phyloP scores from a whole-genome alignment of 2,888 invertebrate species.

The Neria commutata region DNA sequence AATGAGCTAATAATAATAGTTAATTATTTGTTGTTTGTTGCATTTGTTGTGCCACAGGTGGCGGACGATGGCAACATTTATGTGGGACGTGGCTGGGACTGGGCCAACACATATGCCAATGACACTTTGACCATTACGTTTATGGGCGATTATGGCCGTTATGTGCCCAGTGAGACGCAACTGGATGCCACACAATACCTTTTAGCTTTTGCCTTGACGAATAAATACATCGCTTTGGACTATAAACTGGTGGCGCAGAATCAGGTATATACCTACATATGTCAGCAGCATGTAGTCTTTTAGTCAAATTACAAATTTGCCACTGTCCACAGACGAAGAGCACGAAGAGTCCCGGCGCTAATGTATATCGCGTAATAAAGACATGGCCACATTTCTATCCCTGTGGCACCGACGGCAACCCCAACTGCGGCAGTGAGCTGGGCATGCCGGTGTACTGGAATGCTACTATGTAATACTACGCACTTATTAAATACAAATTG shows the following conservation, averaged over 20 bases:
- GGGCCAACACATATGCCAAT: constrained; percentile 64
- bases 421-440: constrained; percentile 54
- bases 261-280: constrained; percentile 64
- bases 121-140: constrained; percentile 63
- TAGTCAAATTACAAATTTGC: neutral
- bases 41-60: constrained; percentile 42
- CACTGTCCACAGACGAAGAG: constrained; percentile 53
- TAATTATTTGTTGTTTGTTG: constrained; percentile 6
- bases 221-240: constrained; percentile 59
- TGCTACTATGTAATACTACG: too few relatives aligned
- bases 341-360: constrained; percentile 64
- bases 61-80: constrained; percentile 67
- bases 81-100: constrained; percentile 65
- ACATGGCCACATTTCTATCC: constrained; percentile 64
- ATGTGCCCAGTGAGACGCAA: constrained; percentile 60
- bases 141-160: constrained; percentile 63
- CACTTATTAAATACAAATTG: too few relatives aligned
- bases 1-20: neutral
- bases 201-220: constrained; percentile 60
- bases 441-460: constrained; percentile 52
- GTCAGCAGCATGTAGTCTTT: too few relatives aligned
- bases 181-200: constrained; percentile 62
- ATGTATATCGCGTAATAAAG: constrained; percentile 63
- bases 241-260: constrained; percentile 67
- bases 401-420: constrained; percentile 47